phyloP scores from a whole-genome alignment of 2,888 invertebrate species.

The Eumerus sabulonum region DNA sequence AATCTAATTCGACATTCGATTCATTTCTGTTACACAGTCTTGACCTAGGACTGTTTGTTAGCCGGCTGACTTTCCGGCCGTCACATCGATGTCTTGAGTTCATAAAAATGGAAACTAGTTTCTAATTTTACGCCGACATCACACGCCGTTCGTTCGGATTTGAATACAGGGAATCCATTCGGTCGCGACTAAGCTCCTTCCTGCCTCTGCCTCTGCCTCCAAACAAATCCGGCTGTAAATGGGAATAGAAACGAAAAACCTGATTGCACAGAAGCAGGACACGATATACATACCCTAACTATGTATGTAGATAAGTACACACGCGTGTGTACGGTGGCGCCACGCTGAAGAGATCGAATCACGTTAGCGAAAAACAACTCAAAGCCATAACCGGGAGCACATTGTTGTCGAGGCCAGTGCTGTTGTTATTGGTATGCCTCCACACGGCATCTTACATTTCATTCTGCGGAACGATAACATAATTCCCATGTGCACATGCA shows the following conservation, averaged over 20 bases:
- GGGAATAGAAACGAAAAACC: constrained; percentile 57
- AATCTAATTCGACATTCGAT: constrained; percentile 50
- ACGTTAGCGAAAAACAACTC: constrained; percentile 37
- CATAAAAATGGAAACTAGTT: constrained; percentile 36
- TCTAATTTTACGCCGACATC: constrained; percentile 31
- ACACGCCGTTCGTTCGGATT: background rate
- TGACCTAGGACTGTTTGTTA: constrained; percentile 41
- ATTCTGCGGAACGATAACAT: constrained; percentile 16
- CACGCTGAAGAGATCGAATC: constrained; percentile 49
- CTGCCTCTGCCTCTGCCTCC: constrained; percentile 26
- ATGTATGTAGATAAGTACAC: too few relatives aligned
- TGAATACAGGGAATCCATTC: too few relatives aligned
- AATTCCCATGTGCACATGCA: constrained; percentile 4
- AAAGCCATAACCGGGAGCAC: constrained; percentile 29
- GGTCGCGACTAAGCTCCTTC: constrained; percentile 33
- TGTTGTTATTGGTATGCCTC: too few relatives aligned
- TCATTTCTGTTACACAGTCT: constrained; percentile 42
- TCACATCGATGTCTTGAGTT: constrained; percentile 40
- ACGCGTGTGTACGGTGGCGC: constrained; percentile 26
- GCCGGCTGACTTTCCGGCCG: constrained; percentile 14
- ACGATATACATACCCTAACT: too few relatives aligned
- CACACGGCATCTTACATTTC: constrained; percentile 29
- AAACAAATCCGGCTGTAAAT: constrained; percentile 37
- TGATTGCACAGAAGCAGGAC: constrained; percentile 37
- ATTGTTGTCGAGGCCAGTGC: constrained; percentile 7